Conservation (phyloP, 2,888 invertebrate genomes). For the Scaptomyza cyrtandrae region DNA sequence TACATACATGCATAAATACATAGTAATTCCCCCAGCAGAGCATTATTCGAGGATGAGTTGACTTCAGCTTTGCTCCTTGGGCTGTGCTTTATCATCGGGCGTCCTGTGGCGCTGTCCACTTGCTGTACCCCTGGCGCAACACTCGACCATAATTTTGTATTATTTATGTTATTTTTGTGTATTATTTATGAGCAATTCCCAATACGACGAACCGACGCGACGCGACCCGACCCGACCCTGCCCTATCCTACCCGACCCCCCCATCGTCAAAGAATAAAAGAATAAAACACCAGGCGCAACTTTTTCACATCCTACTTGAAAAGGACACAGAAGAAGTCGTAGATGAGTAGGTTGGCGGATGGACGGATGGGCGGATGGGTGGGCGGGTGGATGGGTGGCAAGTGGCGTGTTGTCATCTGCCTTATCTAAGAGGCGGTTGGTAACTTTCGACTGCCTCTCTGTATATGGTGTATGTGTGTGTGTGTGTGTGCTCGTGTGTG, state of each 20-base stretch:
- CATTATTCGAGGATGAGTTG: slow-evolving; percentile 1
- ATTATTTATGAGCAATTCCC: slow-evolving; percentile 70
- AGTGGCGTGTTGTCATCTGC: slow-evolving; percentile 1
- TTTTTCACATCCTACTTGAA: slow-evolving; percentile 34
- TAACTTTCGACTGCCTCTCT: slow-evolving; percentile 6
- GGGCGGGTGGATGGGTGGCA: neutral
- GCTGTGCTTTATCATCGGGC: slow-evolving; percentile 1
- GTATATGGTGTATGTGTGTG: too few relatives aligned
- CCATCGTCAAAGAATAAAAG: neutral
- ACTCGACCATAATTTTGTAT: slow-evolving; percentile 60
- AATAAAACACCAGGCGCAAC: slow-evolving; percentile 22
- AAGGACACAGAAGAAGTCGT: neutral
- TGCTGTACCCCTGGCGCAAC: slow-evolving; percentile 18
- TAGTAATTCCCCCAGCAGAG: neutral
- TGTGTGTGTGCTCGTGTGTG: slow-evolving; percentile 8
- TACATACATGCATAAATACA: neutral
- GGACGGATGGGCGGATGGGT: neutral
- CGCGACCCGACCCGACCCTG: neutral
- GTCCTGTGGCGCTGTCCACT: slow-evolving; percentile 40
- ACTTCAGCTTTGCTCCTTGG: neutral
- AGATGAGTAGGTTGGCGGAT: neutral
- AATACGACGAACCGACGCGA: slow-evolving; percentile 23
- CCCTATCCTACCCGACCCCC: neutral
- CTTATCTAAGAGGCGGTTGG: slow-evolving; percentile 30
- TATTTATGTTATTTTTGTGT: slow-evolving; percentile 70